Conservation (phyloP, 2,888 invertebrate genomes). For the Apantesis nais region DNA sequence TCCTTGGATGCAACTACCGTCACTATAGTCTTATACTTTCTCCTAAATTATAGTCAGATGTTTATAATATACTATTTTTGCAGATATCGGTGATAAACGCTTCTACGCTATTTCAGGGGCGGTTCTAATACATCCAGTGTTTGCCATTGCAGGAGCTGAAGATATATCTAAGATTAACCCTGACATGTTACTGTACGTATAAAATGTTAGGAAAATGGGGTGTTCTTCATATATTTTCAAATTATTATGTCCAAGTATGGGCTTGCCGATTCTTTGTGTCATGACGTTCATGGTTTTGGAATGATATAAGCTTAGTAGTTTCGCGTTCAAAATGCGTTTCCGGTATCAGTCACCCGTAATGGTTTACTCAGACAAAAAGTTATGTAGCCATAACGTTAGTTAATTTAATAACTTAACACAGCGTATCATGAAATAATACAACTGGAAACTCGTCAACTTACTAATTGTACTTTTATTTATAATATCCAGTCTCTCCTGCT, state of each 20-base stretch:
- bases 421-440: no score
- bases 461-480: no score
- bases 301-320: no score
- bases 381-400: no score
- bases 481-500: no score
- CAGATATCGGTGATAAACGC: constrained; percentile 6
- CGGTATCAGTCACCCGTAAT: no score
- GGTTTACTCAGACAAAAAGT: no score
- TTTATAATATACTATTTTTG: neutral
- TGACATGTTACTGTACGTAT: neutral
- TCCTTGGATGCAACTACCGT: neutral
- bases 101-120: constrained; percentile 7
- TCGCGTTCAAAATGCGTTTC: no score
- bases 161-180: constrained; percentile 8
- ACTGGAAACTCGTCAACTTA: no score
- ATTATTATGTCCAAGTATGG: neutral
- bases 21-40: neutral
- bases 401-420: no score
- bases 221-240: neutral
- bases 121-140: constrained; percentile 7
- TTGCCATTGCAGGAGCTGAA: constrained; percentile 10
- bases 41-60: neutral
- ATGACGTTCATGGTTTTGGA: neutral
- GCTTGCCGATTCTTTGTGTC: neutral
- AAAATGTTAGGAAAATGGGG: neutral